Evolutionary conservation across 92 coral and sea anemone genomes (phyloP), one percentile per base, ranked within the genome.

Genomic region (Ricordea florida): DNA sequence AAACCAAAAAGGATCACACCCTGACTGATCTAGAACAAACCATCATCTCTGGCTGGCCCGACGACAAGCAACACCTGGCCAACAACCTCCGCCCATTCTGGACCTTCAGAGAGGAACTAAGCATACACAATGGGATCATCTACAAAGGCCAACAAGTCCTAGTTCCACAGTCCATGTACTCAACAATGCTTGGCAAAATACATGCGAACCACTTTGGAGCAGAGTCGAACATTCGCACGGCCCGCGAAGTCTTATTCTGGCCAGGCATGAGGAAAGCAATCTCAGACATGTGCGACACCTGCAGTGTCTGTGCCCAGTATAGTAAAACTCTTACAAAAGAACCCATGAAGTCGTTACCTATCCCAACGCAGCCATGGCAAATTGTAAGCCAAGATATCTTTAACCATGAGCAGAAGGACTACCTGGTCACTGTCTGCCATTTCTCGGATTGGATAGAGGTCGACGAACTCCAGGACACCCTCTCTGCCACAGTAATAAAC

Each of bases 351-450:
- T n/a, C 14, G 35, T 55, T 46, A 27, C 59, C 7, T 23, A 51
- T 35, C 24, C 49, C 49, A 35, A 27, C 64, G 17, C 3, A 10
- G 38, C 38, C 58, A 57, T 57, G 69, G 56, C 21, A 58, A 27
- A 34, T 24, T 20, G 21, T 14, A 10, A 15, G 37, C 41, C 69
- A 25, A 7, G 47, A 41, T 35, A 13, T 16, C 32, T 29, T 27
- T n/a, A n/a, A 3, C 58, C 57, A 14, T 48, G 38, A 64, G 11
- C 67, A 78, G 50, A 48, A 38, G 14, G 76, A 61, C 28, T 78
- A 66, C 55, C 76, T 78, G 33, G 76, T 66, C 14, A 78, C 84
- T 23, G 68, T 65, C 14, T 66, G 56, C 50, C 84, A 66, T 8
- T 53, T 78, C 45, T n/a, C 69, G 14, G n/a, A n/a, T n/a, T n/a